A percentile compares a stretch with the other conserved stretches of the same genome.
phyloP scores from a whole-genome alignment of 2,888 invertebrate genomes.

The Tortrix viridana region DNA sequence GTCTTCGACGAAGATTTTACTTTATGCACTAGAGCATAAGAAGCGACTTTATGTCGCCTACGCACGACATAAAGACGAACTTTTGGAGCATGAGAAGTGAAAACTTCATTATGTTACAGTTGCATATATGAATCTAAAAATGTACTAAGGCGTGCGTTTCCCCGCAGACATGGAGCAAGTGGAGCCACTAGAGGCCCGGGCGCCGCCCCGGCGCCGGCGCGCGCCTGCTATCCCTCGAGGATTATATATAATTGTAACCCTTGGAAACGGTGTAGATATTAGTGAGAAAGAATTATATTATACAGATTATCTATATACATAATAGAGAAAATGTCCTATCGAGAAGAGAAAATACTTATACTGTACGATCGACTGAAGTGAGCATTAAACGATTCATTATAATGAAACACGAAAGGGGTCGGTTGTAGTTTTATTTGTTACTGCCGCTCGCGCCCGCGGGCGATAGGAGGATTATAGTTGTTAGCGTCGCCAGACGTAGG shows the following conservation, averaged over 20 bases:
- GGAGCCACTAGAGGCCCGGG: conserved; percentile 72
- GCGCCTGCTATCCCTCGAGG: conserved; percentile 56
- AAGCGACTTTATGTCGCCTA: no score
- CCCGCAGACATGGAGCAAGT: conserved; percentile 79
- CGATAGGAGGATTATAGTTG: conserved; percentile 63
- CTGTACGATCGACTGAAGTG: conserved; percentile 78
- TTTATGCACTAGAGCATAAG: no score
- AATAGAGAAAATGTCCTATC: conserved; percentile 81
- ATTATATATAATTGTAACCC: conserved; percentile 77
- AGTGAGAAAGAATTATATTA: conserved; percentile 83
- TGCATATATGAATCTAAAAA: no score
- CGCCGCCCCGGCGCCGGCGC: conserved; percentile 43
- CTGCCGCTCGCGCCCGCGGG: conserved; percentile 56
- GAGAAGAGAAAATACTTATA: conserved; percentile 74
- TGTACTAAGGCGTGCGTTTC: conserved; percentile 39
- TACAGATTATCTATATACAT: conserved; percentile 84
- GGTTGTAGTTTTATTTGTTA: conserved; percentile 72
- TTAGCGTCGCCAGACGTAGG: conserved; percentile 56
- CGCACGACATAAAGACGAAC: no score
- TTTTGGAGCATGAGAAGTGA: no score
- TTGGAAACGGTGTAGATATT: conserved; percentile 83
- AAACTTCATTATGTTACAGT: no score
- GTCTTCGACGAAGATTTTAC: no score
- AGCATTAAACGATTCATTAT: conserved; percentile 73
- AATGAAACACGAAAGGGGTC: conserved; percentile 70